Evolutionary conservation across 2,888 invertebrate genomes (phyloP).

Genomic region (Sarcophaga variegata): DNA sequence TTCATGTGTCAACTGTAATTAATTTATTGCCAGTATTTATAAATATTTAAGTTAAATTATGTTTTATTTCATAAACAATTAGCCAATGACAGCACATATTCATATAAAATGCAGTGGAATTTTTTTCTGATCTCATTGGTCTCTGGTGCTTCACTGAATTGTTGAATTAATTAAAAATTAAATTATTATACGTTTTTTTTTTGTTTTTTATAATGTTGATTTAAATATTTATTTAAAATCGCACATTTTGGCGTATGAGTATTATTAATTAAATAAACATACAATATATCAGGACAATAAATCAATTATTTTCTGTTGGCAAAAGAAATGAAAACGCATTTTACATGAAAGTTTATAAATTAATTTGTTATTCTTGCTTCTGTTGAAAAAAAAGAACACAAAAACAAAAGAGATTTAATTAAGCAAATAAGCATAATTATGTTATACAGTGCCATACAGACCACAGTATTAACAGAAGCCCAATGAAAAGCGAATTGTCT

Average conservation of each 20-base stretch:
- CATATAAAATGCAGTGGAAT: neutral
- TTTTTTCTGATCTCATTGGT: neutral
- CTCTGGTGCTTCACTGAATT: conserved; percentile 11
- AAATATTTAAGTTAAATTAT: conserved; percentile 20
- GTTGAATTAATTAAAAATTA: conserved; percentile 16
- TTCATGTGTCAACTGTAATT: conserved; percentile 17
- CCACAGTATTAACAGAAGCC: no score
- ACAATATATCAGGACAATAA: conserved; percentile 17
- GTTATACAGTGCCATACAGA: no score
- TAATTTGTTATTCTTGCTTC: neutral
- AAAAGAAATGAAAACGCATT: no score
- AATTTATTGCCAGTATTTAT: conserved; percentile 17
- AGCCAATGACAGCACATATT: conserved; percentile 16
- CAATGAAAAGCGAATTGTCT: no score
- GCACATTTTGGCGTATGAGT: neutral
- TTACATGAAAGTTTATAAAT: neutral
- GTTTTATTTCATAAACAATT: conserved; percentile 40
- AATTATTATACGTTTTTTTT: no score
- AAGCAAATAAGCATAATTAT: neutral
- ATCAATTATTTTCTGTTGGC: neutral
- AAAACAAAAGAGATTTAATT: conserved; percentile 6
- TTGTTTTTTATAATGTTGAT: neutral
- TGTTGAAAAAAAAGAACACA: no score
- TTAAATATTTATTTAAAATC: neutral
- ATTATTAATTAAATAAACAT: conserved; percentile 48